A percentile compares a stretch with the other conserved stretches of the same genome.
These are phyloP conservation scores for Protophormia terraenovae DNA, from an alignment of 2,888 invertebrate species.

Conservation along the genomic window DNA sequence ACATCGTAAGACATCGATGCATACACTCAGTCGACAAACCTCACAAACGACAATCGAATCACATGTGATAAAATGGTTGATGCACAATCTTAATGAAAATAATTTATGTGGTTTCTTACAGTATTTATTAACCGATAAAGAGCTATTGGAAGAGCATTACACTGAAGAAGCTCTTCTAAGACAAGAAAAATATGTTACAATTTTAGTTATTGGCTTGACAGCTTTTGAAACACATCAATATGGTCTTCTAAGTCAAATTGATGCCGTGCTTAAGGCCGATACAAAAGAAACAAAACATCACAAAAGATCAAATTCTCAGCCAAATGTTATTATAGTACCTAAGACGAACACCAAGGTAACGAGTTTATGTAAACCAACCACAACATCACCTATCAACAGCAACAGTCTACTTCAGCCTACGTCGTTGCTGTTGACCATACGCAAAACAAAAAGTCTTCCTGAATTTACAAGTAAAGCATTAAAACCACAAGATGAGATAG, in stretches of 20 bases:
- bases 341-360: neutral
- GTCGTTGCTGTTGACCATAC: constrained; percentile 62
- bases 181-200: constrained; percentile 84
- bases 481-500: constrained; percentile 61
- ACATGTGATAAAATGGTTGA: constrained; percentile 72
- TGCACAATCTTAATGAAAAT: constrained; percentile 70
- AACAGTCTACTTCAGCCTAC: neutral
- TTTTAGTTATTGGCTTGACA: constrained; percentile 84
- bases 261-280: constrained; percentile 81
- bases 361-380: neutral
- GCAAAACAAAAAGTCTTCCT: constrained; percentile 72
- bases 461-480: constrained; percentile 40
- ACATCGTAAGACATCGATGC: neutral
- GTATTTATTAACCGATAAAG: constrained; percentile 84
- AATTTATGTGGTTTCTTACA: constrained; percentile 82
- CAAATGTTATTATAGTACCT: constrained; percentile 82
- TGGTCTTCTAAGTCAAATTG: constrained; percentile 84
- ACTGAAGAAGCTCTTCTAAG: constrained; percentile 84
- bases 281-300: constrained; percentile 72
- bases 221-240: constrained; percentile 86
- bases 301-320: constrained; percentile 83
- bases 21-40: neutral
- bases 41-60: constrained; percentile 5
- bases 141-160: constrained; percentile 84
- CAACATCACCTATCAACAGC: neutral